These are phyloP conservation scores for Melolontha melolontha DNA, from an alignment of 2,888 invertebrate species.

Conservation along the genomic window DNA sequence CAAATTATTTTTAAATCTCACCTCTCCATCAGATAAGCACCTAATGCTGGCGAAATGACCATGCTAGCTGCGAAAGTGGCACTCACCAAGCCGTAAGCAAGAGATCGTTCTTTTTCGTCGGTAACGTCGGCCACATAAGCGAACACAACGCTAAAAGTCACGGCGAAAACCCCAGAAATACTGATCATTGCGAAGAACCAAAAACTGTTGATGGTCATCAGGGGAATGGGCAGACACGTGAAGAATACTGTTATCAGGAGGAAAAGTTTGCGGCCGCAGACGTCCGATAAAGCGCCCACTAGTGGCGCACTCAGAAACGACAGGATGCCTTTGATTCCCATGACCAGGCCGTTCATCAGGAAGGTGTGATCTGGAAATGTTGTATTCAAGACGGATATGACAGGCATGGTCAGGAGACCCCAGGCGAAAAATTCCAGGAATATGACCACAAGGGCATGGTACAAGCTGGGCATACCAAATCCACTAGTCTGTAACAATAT, in stretches of 20 bases:
- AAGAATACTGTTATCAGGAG: slow-evolving; percentile 97
- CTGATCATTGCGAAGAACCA: slow-evolving; percentile 98
- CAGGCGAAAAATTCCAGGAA: slow-evolving; percentile 99
- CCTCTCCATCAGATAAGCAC: slow-evolving; percentile 87
- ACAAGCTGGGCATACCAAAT: slow-evolving; percentile 94
- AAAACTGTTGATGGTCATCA: slow-evolving; percentile 97
- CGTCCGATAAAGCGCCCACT: slow-evolving; percentile 97
- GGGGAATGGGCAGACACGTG: slow-evolving; percentile 98
- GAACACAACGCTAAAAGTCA: slow-evolving; percentile 99
- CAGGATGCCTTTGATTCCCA: slow-evolving; percentile 91
- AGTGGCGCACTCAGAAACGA: slow-evolving; percentile 98
- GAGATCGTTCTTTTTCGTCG: slow-evolving; percentile 93
- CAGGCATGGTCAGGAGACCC: slow-evolving; percentile 98
- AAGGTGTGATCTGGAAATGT: slow-evolving; percentile 99
- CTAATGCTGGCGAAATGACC: slow-evolving; percentile 98
- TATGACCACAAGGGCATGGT: slow-evolving; percentile 98
- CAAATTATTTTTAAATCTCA: slow-evolving; percentile 45
- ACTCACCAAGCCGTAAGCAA: slow-evolving; percentile 92
- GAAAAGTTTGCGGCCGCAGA: slow-evolving; percentile 98
- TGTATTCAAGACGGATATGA: slow-evolving; percentile 92
- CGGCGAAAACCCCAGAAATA: slow-evolving; percentile 98
- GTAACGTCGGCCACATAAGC: slow-evolving; percentile 99
- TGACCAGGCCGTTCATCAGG: slow-evolving; percentile 99
- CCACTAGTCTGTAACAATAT: slow-evolving; percentile 78
- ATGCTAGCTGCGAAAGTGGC: slow-evolving; percentile 99